These are phyloP conservation scores for Trematomus loennbergii DNA, from an alignment of 2,113 vertebrate species.

Conservation along the genomic window DNA sequence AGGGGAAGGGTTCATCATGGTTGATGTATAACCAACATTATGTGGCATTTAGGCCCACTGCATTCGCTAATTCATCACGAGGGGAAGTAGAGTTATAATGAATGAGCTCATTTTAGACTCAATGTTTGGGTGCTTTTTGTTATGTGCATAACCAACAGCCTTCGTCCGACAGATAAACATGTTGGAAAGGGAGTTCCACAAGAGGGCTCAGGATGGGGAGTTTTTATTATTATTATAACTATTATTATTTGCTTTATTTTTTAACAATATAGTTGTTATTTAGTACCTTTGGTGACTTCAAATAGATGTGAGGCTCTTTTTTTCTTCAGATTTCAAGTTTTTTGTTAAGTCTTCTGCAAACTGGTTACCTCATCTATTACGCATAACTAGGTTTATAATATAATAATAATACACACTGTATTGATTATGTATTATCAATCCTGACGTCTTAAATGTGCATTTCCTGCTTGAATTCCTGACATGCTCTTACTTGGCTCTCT, in stretches of 20 bases:
- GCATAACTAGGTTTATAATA: neutral
- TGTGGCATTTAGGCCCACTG: constrained; percentile 49
- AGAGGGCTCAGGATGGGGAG: constrained; percentile 67
- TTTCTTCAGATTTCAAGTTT: constrained; percentile 43
- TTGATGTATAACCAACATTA: constrained; percentile 65
- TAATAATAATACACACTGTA: constrained; percentile 4
- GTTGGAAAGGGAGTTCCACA: constrained; percentile 88
- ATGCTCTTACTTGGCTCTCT: neutral
- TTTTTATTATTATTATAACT: too few species aligned
- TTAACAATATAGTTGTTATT: neutral
- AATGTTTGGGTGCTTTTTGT: constrained; percentile 60
- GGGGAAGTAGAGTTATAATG: constrained; percentile 26
- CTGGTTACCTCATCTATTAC: constrained; percentile 29
- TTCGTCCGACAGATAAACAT: constrained; percentile 84
- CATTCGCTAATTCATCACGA: constrained; percentile 58
- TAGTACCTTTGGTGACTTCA: constrained; percentile 22
- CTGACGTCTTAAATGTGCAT: constrained; percentile 13
- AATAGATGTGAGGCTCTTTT: constrained; percentile 45
- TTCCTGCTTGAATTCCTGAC: constrained; percentile 14
- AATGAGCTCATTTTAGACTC: constrained; percentile 46
- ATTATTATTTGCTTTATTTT: too few species aligned
- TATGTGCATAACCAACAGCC: constrained; percentile 85
- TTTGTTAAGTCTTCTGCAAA: constrained; percentile 26
- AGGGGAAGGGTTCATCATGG: constrained; percentile 31
- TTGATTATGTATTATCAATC: too few species aligned